Conservation (phyloP, 2,797 vertebrate species). For the Luscinia luscinia region DNA sequence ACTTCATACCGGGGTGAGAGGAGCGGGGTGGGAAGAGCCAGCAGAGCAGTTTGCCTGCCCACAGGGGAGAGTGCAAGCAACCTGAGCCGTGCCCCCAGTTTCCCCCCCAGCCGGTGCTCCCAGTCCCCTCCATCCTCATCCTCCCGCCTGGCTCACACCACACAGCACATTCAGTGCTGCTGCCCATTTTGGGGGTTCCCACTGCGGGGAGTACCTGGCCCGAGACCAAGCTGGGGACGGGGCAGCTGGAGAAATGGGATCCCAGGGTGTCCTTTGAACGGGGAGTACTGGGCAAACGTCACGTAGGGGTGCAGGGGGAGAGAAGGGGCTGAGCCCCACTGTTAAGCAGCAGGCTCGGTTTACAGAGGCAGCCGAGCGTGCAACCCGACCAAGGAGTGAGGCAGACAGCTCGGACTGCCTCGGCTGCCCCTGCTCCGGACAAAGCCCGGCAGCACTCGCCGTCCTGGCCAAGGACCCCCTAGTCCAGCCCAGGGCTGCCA, state of each 20-base stretch:
- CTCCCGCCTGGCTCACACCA: fast-evolving
- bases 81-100: background rate
- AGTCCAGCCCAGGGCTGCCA: fast-evolving
- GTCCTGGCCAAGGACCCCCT: background rate
- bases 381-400: background rate
- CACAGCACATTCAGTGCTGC: fast-evolving
- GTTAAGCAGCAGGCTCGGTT: background rate
- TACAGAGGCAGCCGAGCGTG: background rate
- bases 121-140: background rate
- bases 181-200: fast-evolving
- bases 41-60: fast-evolving
- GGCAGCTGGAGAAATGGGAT: background rate
- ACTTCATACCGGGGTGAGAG: background rate
- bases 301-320: fast-evolving
- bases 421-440: fast-evolving
- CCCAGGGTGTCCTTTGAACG: background rate
- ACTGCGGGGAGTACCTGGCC: fast-evolving
- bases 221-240: fast-evolving
- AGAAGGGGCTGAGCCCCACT: background rate
- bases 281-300: background rate
- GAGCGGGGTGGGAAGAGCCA: background rate
- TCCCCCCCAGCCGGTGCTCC: background rate
- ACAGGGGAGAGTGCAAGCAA: too few species aligned
- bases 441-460: background rate
- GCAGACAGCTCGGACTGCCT: background rate